phyloP scores from a whole-genome alignment of 2,113 vertebrate genomes.

The Seriola dumerili region DNA sequence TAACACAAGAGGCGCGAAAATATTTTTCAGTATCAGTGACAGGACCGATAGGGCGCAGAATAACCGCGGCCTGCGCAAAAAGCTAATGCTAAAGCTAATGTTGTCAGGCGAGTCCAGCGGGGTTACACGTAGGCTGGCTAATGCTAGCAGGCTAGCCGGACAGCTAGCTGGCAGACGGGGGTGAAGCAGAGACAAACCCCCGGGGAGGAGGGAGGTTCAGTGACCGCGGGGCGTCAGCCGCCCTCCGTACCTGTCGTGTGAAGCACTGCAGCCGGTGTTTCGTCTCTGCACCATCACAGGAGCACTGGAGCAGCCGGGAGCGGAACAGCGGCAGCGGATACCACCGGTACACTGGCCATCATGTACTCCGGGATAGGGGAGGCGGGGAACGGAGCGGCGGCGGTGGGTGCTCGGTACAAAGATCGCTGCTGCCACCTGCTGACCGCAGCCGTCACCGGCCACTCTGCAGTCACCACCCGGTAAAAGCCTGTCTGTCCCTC shows the following conservation, averaged over 20 bases:
- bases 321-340: constrained; percentile 6
- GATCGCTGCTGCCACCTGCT: constrained; percentile 41
- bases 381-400: not conserved
- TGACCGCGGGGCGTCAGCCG: accelerated
- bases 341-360: constrained; percentile 59
- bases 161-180: not conserved
- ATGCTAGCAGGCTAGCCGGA: constrained; percentile 44
- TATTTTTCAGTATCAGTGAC: not conserved
- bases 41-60: accelerated
- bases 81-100: constrained; percentile 63
- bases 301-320: constrained; percentile 27
- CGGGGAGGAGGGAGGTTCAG: not conserved
- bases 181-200: not conserved
- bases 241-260: constrained; percentile 73
- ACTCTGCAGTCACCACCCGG: no score
- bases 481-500: no score
- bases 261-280: constrained; percentile 62
- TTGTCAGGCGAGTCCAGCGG: constrained; percentile 20
- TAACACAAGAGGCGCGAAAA: not conserved
- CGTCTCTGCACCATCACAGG: constrained; percentile 72
- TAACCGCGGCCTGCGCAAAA: not conserved
- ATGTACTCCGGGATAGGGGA: constrained; percentile 52
- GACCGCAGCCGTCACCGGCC: not conserved
- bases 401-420: not conserved
- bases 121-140: constrained; percentile 71